Evolutionary conservation across 2,113 vertebrate species (phyloP).

Genomic region (Elachura formosa): DNA sequence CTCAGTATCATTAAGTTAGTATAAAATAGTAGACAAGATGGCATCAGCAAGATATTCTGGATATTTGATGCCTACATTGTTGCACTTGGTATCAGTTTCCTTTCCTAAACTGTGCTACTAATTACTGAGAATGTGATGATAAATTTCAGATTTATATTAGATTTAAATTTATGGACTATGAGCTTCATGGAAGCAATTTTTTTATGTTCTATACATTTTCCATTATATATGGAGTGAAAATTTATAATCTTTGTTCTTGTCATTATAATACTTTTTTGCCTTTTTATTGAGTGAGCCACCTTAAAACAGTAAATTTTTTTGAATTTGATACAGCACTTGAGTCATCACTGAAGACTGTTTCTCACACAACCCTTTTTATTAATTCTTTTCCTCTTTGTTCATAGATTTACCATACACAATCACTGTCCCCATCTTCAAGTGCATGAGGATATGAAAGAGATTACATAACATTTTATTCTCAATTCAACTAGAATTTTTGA

Average conservation of each 20-base stretch:
- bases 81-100: not conserved
- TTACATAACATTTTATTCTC: not conserved
- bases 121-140: constrained; percentile 6
- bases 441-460: not conserved
- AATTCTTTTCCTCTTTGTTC: not conserved
- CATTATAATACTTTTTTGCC: not conserved
- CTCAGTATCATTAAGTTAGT: not conserved
- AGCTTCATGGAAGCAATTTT: constrained; percentile 11
- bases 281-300: not conserved
- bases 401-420: not conserved
- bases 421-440: not conserved
- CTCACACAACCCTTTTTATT: not conserved
- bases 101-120: not conserved
- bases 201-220: constrained; percentile 7
- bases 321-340: constrained; percentile 8
- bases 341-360: not conserved
- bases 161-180: constrained; percentile 37
- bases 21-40: constrained; percentile 6
- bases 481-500: not conserved
- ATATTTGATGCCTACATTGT: not conserved
- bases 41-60: not conserved
- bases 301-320: constrained; percentile 25
- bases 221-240: constrained; percentile 5
- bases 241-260: constrained; percentile 13
- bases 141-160: constrained; percentile 25